A percentile compares a stretch with the other conserved stretches of the same genome.
phyloP scores from a whole-genome alignment of 2,113 vertebrate species.

The Brachionichthys hirsutus region DNA sequence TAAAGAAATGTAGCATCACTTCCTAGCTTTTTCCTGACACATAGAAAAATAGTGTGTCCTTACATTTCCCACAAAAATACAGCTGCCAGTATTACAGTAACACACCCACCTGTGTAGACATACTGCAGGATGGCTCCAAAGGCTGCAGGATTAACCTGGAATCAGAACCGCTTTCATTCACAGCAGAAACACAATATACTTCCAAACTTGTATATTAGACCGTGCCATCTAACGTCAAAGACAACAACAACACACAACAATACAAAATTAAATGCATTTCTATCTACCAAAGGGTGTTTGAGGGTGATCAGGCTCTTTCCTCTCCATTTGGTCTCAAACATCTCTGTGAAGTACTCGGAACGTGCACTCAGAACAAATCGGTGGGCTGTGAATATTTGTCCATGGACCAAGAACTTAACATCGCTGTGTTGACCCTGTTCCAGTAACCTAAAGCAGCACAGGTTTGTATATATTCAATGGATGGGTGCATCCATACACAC shows the following conservation, averaged over 20 bases:
- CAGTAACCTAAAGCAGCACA: slow-evolving; percentile 78
- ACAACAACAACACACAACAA: not conserved
- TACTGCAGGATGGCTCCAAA: slow-evolving; percentile 93
- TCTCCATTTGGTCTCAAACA: slow-evolving; percentile 96
- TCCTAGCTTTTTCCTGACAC: too few species aligned
- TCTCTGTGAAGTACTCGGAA: slow-evolving; percentile 91
- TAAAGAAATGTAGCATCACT: too few species aligned
- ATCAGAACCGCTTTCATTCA: slow-evolving; percentile 31
- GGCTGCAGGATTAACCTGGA: slow-evolving; percentile 91
- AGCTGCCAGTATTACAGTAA: not conserved
- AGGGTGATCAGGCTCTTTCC: slow-evolving; percentile 88
- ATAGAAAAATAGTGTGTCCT: too few species aligned
- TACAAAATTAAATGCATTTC: not conserved
- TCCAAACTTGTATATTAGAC: not conserved
- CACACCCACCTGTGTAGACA: slow-evolving; percentile 89
- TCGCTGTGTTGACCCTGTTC: slow-evolving; percentile 91
- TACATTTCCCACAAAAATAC: too few species aligned
- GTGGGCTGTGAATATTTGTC: slow-evolving; percentile 87
- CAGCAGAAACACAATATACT: not conserved
- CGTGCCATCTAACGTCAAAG: not conserved
- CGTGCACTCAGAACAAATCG: slow-evolving; percentile 89
- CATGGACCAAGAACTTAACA: slow-evolving; percentile 89
- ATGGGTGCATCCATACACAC: not conserved
- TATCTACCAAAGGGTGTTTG: slow-evolving; percentile 90
- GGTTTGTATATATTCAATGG: not conserved